Percentiles rank a stretch among this genome's conserved stretches.
These are phyloP conservation scores for Actinernus sp. DNA, from an alignment of 92 coral and sea anemone genomes.

Conservation along the genomic window DNA sequence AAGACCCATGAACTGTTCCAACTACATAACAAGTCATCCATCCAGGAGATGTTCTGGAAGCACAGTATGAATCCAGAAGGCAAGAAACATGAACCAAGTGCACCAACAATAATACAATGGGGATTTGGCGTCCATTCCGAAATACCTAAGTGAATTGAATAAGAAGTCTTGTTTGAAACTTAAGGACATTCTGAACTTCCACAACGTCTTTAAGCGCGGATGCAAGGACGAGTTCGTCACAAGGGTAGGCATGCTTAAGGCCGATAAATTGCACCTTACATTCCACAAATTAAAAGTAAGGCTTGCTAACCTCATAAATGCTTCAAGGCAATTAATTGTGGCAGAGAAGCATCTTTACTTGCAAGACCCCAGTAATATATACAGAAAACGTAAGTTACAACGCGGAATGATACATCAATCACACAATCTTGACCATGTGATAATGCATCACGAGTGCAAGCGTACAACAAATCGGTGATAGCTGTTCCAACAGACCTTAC, in stretches of 20 bases:
- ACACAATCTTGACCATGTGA: background rate
- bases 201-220: background rate
- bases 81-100: background rate
- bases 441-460: background rate
- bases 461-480: background rate
- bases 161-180: background rate
- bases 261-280: background rate
- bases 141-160: background rate
- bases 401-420: background rate
- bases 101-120: background rate
- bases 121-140: background rate
- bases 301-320: background rate
- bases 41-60: slow-evolving; percentile 15
- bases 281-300: background rate
- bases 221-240: slow-evolving; percentile 13
- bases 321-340: background rate
- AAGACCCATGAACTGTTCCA: slow-evolving; percentile 32
- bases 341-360: background rate
- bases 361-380: background rate
- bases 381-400: background rate
- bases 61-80: background rate
- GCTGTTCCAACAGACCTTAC: background rate
- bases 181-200: background rate
- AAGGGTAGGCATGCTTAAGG: slow-evolving; percentile 26
- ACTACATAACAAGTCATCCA: slow-evolving; percentile 15